Percentiles rank a stretch among this genome's conserved stretches.
Conservation (phyloP, 2,888 invertebrate species). For the Adelognathus sp. region DNA sequence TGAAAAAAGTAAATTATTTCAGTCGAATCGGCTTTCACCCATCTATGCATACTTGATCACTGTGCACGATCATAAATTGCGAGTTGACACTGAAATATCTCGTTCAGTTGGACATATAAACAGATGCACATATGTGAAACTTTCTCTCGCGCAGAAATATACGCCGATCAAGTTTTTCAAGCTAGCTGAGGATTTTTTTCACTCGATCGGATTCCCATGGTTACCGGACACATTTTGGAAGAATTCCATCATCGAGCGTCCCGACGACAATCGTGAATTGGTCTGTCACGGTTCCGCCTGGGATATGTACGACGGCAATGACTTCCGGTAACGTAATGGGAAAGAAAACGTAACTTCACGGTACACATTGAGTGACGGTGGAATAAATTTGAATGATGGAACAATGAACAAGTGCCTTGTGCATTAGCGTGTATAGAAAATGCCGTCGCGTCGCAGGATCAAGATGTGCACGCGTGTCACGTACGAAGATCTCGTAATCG, state of each 20-base stretch:
- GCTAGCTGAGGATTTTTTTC: constrained; percentile 86
- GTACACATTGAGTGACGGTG: neutral
- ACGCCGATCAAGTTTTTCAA: constrained; percentile 52
- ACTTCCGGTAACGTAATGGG: constrained; percentile 84
- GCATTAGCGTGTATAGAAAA: constrained; percentile 36
- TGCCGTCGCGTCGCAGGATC: constrained; percentile 81
- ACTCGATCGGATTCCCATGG: constrained; percentile 85
- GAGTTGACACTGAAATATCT: neutral
- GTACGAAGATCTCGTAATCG: constrained; percentile 85
- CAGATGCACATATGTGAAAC: neutral
- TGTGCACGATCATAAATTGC: neutral
- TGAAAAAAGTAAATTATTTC: constrained; percentile 82
- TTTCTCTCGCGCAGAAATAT: constrained; percentile 37
- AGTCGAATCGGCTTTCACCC: constrained; percentile 1
- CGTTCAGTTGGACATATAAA: neutral
- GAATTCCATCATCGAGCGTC: constrained; percentile 82
- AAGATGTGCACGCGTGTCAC: constrained; percentile 85
- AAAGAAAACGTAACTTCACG: neutral
- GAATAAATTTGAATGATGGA: neutral
- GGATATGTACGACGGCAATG: constrained; percentile 86
- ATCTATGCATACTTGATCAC: neutral
- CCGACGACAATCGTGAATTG: constrained; percentile 80
- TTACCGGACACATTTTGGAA: constrained; percentile 86
- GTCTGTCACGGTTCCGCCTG: constrained; percentile 88
- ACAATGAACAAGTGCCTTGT: constrained; percentile 22